Base-by-base conservation (phyloP, 2,888 invertebrate genomes). In the Pseudococcus jackbeardsleyi region DNA sequence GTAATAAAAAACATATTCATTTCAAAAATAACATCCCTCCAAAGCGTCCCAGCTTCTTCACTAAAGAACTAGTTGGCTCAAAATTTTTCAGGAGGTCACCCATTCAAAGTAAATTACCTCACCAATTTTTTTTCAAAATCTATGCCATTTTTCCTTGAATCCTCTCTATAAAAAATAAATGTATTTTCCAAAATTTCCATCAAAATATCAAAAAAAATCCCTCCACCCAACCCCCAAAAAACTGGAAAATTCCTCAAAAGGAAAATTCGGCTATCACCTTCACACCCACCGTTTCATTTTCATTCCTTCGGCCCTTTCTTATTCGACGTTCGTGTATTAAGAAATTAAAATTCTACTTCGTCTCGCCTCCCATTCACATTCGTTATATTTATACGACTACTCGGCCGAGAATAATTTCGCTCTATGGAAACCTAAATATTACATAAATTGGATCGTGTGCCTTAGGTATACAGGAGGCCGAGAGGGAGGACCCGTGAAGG, bases 361-460 rank as follows among this genome's bases (percentile, higher is more conserved):
- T 68, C 68, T 68, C 9, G 68, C 68, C 26, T 26, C 68, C 12
- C 68, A 15, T 68, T 68, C 68, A 1, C 7, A 4, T 68, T 68
- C 68, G 68, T 68, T 68, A 26, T 68, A 68, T 26, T 26, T 68
- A 68, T 64, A 64, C 64, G 19, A 64, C 64, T 15, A 64, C 64
- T 64, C 64, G 64, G n/a, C 64, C 64, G n/a, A 64, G 22, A 15
- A 64, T 64, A 64, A 64, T 64, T 64, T 64, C 64, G 22, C 9
- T 64, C 64, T 64, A 64, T 64, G 64, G 64, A n/a, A 64, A 64
- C 64, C 64, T 64, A 64, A 64, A 64, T 64, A 68, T 68, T 68
- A 68, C 11, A 68, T 68, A 64, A 64, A 64, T 64, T 64, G 64
- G 64, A 64, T 64, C 64, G 64, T 64, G 17, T 9, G 22, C n/a